phyloP scores from a whole-genome alignment of 2,888 invertebrate genomes.

The Vannuccia rotundouncinata region DNA sequence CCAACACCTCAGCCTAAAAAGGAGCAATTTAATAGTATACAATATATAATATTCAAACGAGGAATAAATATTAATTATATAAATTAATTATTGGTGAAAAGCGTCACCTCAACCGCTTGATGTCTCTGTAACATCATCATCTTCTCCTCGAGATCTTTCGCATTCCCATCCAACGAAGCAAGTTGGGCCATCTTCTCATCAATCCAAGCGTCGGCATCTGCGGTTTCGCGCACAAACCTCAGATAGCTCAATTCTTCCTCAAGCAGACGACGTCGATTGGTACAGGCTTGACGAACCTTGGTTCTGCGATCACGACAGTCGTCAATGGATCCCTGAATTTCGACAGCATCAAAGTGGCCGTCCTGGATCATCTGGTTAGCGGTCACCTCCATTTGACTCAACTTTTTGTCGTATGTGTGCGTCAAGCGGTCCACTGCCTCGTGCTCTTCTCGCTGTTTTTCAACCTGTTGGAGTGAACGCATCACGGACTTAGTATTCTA shows the following conservation, averaged over 20 bases:
- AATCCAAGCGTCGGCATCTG: conserved; percentile 24
- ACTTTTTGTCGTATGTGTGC: not conserved
- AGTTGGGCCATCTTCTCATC: conserved; percentile 32
- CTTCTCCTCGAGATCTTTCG: conserved; percentile 30
- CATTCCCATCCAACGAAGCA: not conserved
- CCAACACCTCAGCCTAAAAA: conserved; percentile 18
- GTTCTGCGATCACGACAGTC: not conserved
- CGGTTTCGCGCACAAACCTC: conserved; percentile 3
- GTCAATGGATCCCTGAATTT: not conserved
- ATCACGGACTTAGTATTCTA: not conserved
- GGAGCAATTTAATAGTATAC: no score
- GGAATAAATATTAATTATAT: no score
- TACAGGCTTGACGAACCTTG: not conserved
- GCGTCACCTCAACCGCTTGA: conserved; percentile 27
- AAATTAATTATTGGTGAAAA: no score
- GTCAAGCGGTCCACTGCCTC: not conserved
- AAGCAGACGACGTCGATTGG: not conserved
- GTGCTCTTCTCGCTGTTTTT: conserved; percentile 4
- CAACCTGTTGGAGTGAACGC: not conserved
- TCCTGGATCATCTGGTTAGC: not conserved
- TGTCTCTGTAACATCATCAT: conserved; percentile 18
- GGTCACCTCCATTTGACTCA: not conserved
- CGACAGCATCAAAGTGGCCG: not conserved
- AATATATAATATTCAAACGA: no score
- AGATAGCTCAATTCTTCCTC: conserved; percentile 14